A percentile compares a stretch with the other conserved stretches of the same genome.
Evolutionary conservation across 2,888 invertebrate species (phyloP).

Genomic region (Empis livida): DNA sequence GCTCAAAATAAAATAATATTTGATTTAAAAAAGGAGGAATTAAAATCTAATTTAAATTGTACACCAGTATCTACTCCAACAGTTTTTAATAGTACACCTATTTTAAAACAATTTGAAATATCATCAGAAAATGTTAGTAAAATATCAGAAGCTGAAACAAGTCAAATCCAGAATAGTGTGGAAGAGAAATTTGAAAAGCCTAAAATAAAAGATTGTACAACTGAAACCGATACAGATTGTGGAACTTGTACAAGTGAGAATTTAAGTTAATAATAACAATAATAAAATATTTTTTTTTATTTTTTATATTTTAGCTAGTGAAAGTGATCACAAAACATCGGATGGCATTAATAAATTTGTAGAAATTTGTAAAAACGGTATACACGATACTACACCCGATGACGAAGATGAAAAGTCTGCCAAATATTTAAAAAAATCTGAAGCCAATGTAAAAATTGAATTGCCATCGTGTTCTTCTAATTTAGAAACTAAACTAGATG

Average conservation of each 20-base stretch:
- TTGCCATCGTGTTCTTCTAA: not conserved
- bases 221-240: constrained; percentile 9
- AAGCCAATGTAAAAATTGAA: constrained; percentile 5
- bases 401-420: constrained; percentile 8
- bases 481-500: constrained; percentile 9
- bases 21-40: constrained; percentile 12
- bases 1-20: constrained; percentile 11
- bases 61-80: constrained; percentile 12
- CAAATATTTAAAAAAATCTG: constrained; percentile 3
- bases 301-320: constrained; percentile 12
- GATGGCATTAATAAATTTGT: constrained; percentile 14
- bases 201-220: constrained; percentile 4
- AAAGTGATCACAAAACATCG: constrained; percentile 12
- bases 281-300: not conserved
- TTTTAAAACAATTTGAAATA: constrained; percentile 15
- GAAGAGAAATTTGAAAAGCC: constrained; percentile 8
- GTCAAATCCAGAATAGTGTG: constrained; percentile 7
- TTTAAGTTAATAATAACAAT: not conserved
- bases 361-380: constrained; percentile 14
- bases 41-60: constrained; percentile 12
- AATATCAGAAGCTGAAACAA: constrained; percentile 13
- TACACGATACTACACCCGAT: constrained; percentile 13
- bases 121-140: constrained; percentile 16
- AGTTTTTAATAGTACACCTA: constrained; percentile 15
- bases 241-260: constrained; percentile 12